Base-by-base conservation (phyloP, 2,797 vertebrate species). In the Odontamblyopus rebecca region DNA sequence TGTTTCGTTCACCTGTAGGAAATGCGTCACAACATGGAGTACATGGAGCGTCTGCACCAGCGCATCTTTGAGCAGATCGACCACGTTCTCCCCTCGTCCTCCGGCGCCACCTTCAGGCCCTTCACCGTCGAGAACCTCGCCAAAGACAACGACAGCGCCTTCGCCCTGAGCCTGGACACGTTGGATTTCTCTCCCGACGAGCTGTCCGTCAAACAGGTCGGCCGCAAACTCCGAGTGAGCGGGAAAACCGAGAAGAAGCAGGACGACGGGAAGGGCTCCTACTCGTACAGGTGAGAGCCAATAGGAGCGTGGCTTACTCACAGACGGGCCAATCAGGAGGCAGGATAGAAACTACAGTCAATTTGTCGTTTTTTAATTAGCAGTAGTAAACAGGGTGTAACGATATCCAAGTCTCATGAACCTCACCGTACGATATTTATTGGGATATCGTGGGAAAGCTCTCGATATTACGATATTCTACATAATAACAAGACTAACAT, bases 1-100 rank as follows among this genome's bases (percentile, higher is more conserved):
- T 54, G 23, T 59, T 61, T 61, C 6, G 3, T 62, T 12, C 0
- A 16, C 32, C 60, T 48, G 2, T 90, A 93, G 86, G 92, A 94
- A 85, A 85, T 94, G 90, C 88, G 84, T 71, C 91, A 90, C 75
- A 93, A 67, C 82, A 71, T 93, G 77, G 92, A 94, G 78, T 90
- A 74, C 80, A 93, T 94, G 92, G 92, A 93, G 70, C 75, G 79
- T 48, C 82, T 94, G 19, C 93, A 95, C 82, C 91, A 91, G 61
- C 92, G 79, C 86, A 93, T 95, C 78, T 93, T 94, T 0, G 87
- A 94, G 8, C 91, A 95, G 86, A 92, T 93, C 1, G 93, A 94
- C 83, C 84, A 85, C 0, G 57, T 75, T 57, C 50, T 84, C 1
- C 16, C 78, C 13, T 73, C 71, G 27, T 32, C 7, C 12, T 48